These are phyloP conservation scores for Dicaeum eximium DNA, from an alignment of 2,113 vertebrate species.

Conservation along the genomic window DNA sequence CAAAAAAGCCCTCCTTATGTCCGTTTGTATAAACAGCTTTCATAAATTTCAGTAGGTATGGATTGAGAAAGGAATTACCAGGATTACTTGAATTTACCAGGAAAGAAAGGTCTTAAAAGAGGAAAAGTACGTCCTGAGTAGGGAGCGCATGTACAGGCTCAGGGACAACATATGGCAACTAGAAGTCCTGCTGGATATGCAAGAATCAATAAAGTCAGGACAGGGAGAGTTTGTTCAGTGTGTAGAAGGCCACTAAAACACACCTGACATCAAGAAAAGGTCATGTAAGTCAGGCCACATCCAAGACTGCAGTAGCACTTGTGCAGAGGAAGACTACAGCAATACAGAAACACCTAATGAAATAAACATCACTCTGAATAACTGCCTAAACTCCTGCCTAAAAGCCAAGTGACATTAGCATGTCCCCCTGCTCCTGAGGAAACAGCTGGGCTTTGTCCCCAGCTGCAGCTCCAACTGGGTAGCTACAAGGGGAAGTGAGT, in stretches of 20 bases:
- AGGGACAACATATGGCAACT: accelerated
- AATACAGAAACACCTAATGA: not conserved
- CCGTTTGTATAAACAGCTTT: not conserved
- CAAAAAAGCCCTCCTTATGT: not conserved
- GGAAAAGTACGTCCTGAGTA: not conserved
- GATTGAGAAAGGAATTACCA: not conserved
- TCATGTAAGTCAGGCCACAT: accelerated
- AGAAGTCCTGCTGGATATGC: not conserved
- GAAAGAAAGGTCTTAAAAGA: not conserved
- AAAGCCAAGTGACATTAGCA: not conserved
- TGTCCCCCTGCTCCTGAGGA: not conserved
- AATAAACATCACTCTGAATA: not conserved
- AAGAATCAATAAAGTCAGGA: not conserved
- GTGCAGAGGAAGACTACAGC: not conserved
- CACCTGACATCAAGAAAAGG: not conserved
- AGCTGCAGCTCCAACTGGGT: not conserved
- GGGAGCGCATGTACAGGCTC: not conserved
- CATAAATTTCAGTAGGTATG: not conserved
- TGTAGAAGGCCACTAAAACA: not conserved
- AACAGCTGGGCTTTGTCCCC: not conserved
- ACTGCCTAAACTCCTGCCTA: not conserved
- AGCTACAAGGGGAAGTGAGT: not conserved
- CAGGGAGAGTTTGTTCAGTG: not conserved
- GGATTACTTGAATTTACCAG: too few relatives aligned
- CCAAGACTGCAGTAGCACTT: not conserved